Base-by-base conservation (phyloP, 2,113 vertebrate genomes). In the Dipodomys ordii region DNA sequence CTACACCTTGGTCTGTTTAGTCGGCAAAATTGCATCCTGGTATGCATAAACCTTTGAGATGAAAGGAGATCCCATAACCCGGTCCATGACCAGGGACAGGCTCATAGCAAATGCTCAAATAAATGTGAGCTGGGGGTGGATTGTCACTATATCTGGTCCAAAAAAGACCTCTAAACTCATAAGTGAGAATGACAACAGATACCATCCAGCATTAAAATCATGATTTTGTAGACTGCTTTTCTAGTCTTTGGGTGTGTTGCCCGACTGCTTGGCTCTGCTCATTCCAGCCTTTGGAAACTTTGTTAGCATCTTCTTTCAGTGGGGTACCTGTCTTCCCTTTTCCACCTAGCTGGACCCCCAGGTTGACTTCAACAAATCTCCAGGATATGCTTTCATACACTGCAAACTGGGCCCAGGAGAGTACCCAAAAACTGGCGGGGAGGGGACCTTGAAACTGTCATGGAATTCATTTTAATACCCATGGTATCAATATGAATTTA, bases 161-260 rank as follows among this genome's bases (percentile, higher is more conserved):
- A 57, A 67, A 64, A 16, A 32, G 53, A 62, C 2, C 46, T 74
- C 60, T 80, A 53, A 90, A 73, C 39, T 82, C 62, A 22, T 3
- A 32, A 12, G 2, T n/a, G n/a, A 68, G 67, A 49, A 32, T 18
- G 20, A 74, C 11, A 20, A 19, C 71, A n/a, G 11, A 22, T 32
- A n/a, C 0, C 1, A 15, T 4, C 30, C 57, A 57, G 65, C 74
- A 46, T 4, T 28, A 64, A 11, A n/a, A 0, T 1, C 44, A 30
- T 49, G 15, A 16, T 57, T 57, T 67, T 64, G 3, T 67, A 6
- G 28, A 15, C 27, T 15, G 20, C 8, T 6, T 39, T 64, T 30
- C 62, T 27, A 39, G 39, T 2, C 20, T 23, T 1, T 0, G 22
- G 39, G 7, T 2, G n/a, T 6, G 3, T 53, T 28, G 19, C 6